Conservation (phyloP, 2,113 vertebrate genomes). For the Cercocebus atys region DNA sequence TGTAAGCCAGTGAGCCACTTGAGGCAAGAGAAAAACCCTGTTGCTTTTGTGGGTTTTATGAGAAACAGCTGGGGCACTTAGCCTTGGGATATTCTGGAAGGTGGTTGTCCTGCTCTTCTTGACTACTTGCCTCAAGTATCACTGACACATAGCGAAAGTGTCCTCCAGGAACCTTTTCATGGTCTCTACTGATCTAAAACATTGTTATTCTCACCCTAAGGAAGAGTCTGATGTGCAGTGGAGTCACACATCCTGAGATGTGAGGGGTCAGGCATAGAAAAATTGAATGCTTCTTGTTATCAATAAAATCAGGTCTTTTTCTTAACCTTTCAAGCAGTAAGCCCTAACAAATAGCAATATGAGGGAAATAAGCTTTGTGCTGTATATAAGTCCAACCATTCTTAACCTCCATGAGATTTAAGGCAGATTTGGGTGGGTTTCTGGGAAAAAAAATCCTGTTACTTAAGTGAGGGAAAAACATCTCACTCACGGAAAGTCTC, state of each 20-base stretch:
- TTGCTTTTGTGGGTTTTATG: constrained; percentile 49
- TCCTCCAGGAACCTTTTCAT: not conserved
- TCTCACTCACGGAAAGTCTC: not conserved
- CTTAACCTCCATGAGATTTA: not conserved
- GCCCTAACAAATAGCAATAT: not conserved
- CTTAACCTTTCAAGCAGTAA: not conserved
- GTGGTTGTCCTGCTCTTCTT: not conserved
- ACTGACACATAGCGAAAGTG: not conserved
- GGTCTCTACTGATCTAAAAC: not conserved
- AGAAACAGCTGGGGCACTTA: constrained; percentile 16
- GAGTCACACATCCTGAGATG: not conserved
- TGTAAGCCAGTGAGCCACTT: constrained; percentile 26
- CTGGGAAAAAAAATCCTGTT: not conserved
- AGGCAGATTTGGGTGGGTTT: not conserved
- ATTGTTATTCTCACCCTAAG: not conserved
- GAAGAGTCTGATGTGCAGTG: not conserved
- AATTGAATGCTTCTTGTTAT: not conserved
- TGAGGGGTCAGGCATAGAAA: not conserved
- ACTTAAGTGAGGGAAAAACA: not conserved
- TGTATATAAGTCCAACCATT: not conserved
- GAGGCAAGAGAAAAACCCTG: constrained; percentile 25
- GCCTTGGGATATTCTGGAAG: constrained; percentile 22
- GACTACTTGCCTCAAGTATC: constrained; percentile 11
- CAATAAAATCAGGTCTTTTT: not conserved
- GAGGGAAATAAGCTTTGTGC: not conserved